phyloP scores from a whole-genome alignment of 2,797 vertebrate species.

The Microctenopoma steveboyesi region DNA sequence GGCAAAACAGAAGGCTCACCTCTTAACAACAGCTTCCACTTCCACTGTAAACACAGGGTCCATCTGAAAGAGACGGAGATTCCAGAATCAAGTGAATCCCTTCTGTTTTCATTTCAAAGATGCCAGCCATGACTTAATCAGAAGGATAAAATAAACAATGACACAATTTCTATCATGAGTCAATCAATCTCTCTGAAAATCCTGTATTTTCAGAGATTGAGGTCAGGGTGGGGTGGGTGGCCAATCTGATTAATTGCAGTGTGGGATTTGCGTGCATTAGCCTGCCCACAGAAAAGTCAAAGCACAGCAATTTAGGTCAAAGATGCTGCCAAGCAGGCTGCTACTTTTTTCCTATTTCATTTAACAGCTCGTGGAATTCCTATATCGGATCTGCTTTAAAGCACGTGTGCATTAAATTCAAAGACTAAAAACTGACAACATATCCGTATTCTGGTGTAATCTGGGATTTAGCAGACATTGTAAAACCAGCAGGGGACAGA shows the following conservation, averaged over 20 bases:
- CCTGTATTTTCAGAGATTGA: conserved; percentile 81
- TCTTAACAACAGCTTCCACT: conserved; percentile 85
- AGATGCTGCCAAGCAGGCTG: conserved; percentile 72
- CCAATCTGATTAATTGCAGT: conserved; percentile 86
- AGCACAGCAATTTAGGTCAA: conserved; percentile 82
- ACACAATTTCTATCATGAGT: conserved; percentile 64
- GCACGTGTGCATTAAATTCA: conserved; percentile 38
- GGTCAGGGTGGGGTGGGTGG: conserved; percentile 80
- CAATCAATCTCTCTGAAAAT: conserved; percentile 73
- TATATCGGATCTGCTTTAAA: conserved; percentile 52
- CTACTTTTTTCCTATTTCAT: conserved; percentile 52
- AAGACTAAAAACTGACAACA: conserved; percentile 38
- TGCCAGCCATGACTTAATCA: conserved; percentile 56
- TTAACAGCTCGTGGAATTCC: conserved; percentile 42
- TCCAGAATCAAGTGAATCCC: not conserved
- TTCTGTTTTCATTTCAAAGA: conserved; percentile 43
- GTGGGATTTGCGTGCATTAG: conserved; percentile 85
- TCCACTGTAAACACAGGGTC: conserved; percentile 87
- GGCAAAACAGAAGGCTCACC: conserved; percentile 71
- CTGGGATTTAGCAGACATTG: conserved; percentile 56
- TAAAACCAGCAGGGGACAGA: conserved; percentile 43
- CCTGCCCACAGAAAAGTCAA: conserved; percentile 68
- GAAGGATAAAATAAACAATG: conserved; percentile 62
- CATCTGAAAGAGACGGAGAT: conserved; percentile 79
- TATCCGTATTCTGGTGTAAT: conserved; percentile 42